Conservation (phyloP, 2,113 vertebrate species). For the Variabilichromis moorii region DNA sequence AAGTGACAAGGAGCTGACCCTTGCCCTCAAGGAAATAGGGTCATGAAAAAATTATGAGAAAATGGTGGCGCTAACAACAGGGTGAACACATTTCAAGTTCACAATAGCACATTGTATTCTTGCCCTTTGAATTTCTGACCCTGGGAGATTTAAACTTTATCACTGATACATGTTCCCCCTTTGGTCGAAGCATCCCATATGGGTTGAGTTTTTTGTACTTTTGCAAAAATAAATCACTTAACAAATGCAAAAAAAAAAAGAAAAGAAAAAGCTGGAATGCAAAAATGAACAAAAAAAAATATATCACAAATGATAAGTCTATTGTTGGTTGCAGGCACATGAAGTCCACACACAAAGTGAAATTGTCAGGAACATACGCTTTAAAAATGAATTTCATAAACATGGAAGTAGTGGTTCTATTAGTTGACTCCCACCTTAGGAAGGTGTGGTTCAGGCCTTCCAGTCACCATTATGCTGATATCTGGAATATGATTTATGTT, state of each 20-base stretch:
- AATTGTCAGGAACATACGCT: not conserved
- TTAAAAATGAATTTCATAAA: not conserved
- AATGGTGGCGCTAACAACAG: not conserved
- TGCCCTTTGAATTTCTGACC: not conserved
- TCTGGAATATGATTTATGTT: not conserved
- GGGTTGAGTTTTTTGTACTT: not conserved
- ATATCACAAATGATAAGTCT: not conserved
- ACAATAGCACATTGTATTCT: not conserved
- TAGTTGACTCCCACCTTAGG: not conserved
- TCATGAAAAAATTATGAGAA: constrained; percentile 28
- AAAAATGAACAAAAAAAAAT: not conserved
- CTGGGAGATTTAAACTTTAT: not conserved
- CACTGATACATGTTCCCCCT: not conserved
- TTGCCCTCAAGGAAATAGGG: constrained; percentile 14
- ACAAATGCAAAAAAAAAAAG: not conserved
- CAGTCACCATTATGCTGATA: not conserved
- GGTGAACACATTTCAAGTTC: not conserved
- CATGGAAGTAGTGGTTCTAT: not conserved
- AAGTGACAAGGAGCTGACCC: constrained; percentile 6
- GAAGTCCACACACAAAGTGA: not conserved
- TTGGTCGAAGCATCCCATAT: not conserved
- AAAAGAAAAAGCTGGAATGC: not conserved
- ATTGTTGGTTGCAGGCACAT: not conserved
- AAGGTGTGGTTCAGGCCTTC: not conserved
- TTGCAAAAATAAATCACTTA: not conserved